Base-by-base conservation (phyloP, 2,797 vertebrate genomes). In the Falco naumanni region DNA sequence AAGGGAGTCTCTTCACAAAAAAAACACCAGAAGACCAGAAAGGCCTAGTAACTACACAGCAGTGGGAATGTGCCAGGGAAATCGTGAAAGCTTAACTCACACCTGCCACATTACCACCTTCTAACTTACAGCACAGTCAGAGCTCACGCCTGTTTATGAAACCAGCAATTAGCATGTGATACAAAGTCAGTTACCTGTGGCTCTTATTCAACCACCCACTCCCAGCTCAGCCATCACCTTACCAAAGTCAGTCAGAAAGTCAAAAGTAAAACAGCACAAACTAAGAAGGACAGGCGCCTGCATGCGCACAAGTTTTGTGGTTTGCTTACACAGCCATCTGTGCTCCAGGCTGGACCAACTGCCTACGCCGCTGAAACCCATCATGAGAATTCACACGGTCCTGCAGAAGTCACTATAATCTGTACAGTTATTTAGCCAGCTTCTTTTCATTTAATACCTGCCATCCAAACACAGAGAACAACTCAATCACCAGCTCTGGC, bases 1-100 rank as follows among this genome's bases (percentile, higher is more conserved):
- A 81, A 75, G 15, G 21, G 26, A 50, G 29, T 51, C 26, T 88
- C 69, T 68, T 75, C 13, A 48, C 17, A 39, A 41, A 43, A 75
- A 69, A 79, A 47, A 9, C 1, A 24, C 47, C 47, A n/a, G 39
- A 11, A 13, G 5, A 33, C 28, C 34, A 50, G 25, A 12, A 14
- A 65, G 51, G 53, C 13, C 54, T 57, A 75, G n/a, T 37, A 72
- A 48, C 50, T 56, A 81, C 20, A 74, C 4, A 71, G 61, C 61
- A 78, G 22, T 13, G 18, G 34, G 68, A 89, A 83, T 50, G 68
- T 10, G 29, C 13, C 59, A 78, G 2, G 11, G 69, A 88, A 91
- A 94, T 90, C 18, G 69, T 5, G 31, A 94, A 92, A 51, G 43
- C 37, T 94, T 80, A 93, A 86, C 83, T 78, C 64, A 53, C 61